A percentile compares a stretch with the other conserved stretches of the same genome.
Conservation (phyloP, 2,797 vertebrate genomes). For the Pangasius mekongensis region DNA sequence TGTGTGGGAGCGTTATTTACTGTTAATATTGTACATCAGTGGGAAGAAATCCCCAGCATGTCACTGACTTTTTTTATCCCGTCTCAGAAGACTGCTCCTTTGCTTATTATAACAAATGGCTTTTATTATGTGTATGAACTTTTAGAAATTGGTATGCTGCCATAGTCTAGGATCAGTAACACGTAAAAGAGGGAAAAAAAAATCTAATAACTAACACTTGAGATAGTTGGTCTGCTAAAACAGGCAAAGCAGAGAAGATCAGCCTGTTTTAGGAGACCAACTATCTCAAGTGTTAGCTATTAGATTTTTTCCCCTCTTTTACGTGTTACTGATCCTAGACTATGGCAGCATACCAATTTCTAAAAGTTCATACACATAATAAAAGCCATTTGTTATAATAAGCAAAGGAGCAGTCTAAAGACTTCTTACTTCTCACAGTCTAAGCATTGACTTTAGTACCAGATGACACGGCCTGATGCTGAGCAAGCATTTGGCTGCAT, state of each 20-base stretch:
- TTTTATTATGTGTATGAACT: slow-evolving; percentile 14
- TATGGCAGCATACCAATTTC: not conserved
- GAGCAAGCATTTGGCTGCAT: slow-evolving; percentile 17
- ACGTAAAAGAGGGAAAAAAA: not conserved
- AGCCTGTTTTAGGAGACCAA: too few species aligned
- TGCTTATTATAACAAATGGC: slow-evolving; percentile 11
- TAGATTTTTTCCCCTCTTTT: not conserved
- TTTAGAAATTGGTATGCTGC: not conserved
- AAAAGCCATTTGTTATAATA: slow-evolving; percentile 21
- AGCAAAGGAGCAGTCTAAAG: not conserved
- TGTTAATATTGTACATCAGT: slow-evolving; percentile 18
- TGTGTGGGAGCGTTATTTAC: slow-evolving; percentile 30
- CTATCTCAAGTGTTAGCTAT: too few species aligned
- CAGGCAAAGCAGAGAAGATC: too few species aligned
- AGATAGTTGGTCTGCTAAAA: not conserved
- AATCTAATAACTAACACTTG: not conserved
- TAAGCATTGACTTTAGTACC: not conserved
- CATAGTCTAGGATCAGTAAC: slow-evolving; percentile 15
- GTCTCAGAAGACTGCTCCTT: slow-evolving; percentile 22
- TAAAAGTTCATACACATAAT: slow-evolving; percentile 7
- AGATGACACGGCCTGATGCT: slow-evolving; percentile 6
- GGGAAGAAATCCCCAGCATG: slow-evolving; percentile 8
- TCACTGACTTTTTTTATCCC: not conserved
- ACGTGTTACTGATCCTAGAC: slow-evolving; percentile 6
- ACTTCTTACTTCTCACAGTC: not conserved